phyloP scores from a whole-genome alignment of 2,888 invertebrate species.

The Cancer borealis region DNA sequence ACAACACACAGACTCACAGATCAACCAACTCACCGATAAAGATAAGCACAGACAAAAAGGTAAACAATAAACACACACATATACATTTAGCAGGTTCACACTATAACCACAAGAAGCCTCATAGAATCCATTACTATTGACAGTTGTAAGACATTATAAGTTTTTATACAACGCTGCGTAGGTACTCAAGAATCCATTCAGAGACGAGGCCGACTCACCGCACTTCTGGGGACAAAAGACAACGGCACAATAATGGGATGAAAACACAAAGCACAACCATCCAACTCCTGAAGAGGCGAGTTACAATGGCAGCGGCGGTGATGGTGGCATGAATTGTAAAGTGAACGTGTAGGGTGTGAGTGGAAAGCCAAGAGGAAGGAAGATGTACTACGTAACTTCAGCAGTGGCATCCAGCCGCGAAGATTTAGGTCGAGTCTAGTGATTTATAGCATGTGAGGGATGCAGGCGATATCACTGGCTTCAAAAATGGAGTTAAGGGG shows the following conservation, averaged over 20 bases:
- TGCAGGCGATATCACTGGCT: background rate
- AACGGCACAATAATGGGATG: too few species aligned
- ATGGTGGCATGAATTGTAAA: background rate
- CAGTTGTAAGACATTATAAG: too few species aligned
- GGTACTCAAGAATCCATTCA: too few species aligned
- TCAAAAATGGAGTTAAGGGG: background rate
- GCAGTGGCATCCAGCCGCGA: background rate
- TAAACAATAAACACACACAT: background rate
- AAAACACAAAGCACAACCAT: too few species aligned
- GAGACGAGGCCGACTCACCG: too few species aligned
- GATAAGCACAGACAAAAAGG: background rate
- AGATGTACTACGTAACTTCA: background rate
- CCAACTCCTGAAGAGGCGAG: too few species aligned
- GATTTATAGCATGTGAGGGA: background rate
- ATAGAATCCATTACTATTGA: too few species aligned
- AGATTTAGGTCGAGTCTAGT: background rate
- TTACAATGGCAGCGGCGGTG: background rate
- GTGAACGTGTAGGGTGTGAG: background rate
- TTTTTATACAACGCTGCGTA: too few species aligned
- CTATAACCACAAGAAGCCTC: background rate
- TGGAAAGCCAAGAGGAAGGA: background rate
- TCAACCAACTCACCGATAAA: background rate
- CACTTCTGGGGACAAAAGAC: too few species aligned
- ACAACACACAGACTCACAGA: background rate
- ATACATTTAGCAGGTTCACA: constrained; percentile 20